Evolutionary conservation across 2,888 invertebrate genomes (phyloP), one percentile per base, ranked within the genome.

Genomic region (Drosophila neutralis): DNA sequence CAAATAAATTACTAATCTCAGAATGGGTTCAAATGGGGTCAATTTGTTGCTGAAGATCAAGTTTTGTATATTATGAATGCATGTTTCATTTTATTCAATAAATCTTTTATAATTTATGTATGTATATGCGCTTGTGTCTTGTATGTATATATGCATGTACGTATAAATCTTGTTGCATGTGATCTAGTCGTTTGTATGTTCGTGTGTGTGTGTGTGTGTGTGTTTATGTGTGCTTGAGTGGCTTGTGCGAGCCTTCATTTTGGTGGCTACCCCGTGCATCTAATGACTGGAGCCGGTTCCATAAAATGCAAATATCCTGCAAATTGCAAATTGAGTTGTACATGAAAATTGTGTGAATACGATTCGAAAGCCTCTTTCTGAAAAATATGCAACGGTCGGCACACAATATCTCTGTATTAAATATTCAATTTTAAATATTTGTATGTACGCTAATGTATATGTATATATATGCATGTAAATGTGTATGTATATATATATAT

Each of bases 31-130:
- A 35, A 24, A 27, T 15, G 10, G 31, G 4, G 21, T 33, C 18
- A 35, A 18, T 8, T 10, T 31, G 3, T 31, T 7, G 35, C 29
- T 29, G 6, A 2, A 27, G 11, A 24, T 11, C 4, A 2, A 4
- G 36, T 18, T 36, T 6, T 29, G 40, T 15, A 18, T 53, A 15
- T 75, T 78, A 76, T 69, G 82, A 82, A 89, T 78, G 89, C 38
- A 75, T 92, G 65, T 80, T 73, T 72, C 65, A 73, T 80, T 84
- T 89, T 88, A 88, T 89, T 90, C 69, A 88, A 75, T 89, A 90
- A 90, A 86, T 82, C 73, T 76, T 79, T 76, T 66, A 71, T 82
- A 66, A 70, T 73, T 65, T 71, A 73, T 78, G 42, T 74, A 73
- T 80, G 49, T 78, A 64, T 79, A 71, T 76, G 61, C 71, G 58